Evolutionary conservation across 2,888 invertebrate genomes (phyloP).

Genomic region (Tetranychus truncatus): DNA sequence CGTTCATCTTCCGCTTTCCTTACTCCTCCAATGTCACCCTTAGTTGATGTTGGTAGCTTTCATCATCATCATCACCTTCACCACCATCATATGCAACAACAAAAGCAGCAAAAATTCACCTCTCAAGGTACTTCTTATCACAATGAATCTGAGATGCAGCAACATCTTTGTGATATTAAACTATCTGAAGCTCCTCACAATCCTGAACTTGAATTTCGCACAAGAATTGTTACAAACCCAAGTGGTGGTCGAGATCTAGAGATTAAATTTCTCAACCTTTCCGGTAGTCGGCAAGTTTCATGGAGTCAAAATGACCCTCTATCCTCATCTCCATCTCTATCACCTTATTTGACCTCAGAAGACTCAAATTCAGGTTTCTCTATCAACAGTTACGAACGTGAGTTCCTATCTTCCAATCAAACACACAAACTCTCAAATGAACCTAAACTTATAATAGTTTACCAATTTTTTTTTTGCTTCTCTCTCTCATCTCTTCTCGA

Average conservation of each 20-base stretch:
- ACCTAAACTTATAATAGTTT: background rate
- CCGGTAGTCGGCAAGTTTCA: background rate
- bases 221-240: slow-evolving; percentile 55
- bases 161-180: background rate
- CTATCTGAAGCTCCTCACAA: background rate
- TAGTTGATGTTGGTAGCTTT: slow-evolving; percentile 11
- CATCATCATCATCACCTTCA: background rate
- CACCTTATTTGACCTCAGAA: background rate
- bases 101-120: background rate
- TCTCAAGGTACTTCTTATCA: background rate
- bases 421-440: background rate
- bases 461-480: too few species aligned
- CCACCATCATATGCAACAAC: background rate
- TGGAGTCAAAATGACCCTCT: background rate
- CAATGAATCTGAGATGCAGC: background rate
- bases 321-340: background rate
- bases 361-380: background rate
- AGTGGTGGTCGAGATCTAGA: slow-evolving; percentile 56
- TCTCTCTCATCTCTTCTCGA: background rate
- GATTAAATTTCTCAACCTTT: slow-evolving; percentile 42
- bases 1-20: slow-evolving; percentile 25
- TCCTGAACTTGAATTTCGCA: slow-evolving; percentile 43
- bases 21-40: slow-evolving; percentile 28
- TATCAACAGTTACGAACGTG: background rate
- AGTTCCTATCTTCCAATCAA: background rate